Percentiles rank a stretch among this genome's conserved stretches.
Evolutionary conservation across 2,113 vertebrate species (phyloP).

Genomic region (Xyrauchen texanus): DNA sequence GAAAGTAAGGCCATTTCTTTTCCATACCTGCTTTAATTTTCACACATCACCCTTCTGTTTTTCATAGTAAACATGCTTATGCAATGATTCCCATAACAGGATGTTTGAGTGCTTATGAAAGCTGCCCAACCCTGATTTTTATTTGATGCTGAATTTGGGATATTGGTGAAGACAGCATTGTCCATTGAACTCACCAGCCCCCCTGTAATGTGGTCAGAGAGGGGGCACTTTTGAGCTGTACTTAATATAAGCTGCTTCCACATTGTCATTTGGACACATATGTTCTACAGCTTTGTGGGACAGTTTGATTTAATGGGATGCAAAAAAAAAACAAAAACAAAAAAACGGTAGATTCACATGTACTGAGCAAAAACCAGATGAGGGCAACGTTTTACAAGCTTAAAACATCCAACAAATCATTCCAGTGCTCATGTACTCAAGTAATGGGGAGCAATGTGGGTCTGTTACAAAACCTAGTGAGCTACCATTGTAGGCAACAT

Average conservation of each 20-base stretch:
- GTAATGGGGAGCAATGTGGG: neutral
- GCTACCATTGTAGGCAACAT: no score
- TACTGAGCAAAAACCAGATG: no score
- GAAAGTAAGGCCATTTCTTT: slow-evolving; percentile 5
- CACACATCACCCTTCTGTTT: neutral
- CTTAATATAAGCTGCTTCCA: slow-evolving; percentile 27
- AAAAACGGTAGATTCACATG: no score
- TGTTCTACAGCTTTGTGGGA: slow-evolving; percentile 25
- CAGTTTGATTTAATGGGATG: slow-evolving; percentile 28
- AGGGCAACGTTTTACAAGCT: neutral
- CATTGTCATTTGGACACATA: slow-evolving; percentile 57
- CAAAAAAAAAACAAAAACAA: no score
- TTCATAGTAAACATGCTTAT: slow-evolving; percentile 17
- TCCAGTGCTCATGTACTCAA: neutral
- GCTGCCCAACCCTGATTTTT: slow-evolving; percentile 1
- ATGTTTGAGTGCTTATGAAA: slow-evolving; percentile 38
- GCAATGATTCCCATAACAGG: slow-evolving; percentile 36
- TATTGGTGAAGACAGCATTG: slow-evolving; percentile 14
- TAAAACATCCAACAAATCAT: neutral
- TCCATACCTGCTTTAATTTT: slow-evolving; percentile 28
- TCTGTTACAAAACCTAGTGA: no score
- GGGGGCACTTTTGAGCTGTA: slow-evolving; percentile 34
- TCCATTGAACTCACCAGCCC: slow-evolving; percentile 1
- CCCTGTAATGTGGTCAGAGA: slow-evolving; percentile 17
- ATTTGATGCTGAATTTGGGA: slow-evolving; percentile 6